Evolutionary conservation across 2,113 vertebrate species (phyloP).

Genomic region (Columbina picui): DNA sequence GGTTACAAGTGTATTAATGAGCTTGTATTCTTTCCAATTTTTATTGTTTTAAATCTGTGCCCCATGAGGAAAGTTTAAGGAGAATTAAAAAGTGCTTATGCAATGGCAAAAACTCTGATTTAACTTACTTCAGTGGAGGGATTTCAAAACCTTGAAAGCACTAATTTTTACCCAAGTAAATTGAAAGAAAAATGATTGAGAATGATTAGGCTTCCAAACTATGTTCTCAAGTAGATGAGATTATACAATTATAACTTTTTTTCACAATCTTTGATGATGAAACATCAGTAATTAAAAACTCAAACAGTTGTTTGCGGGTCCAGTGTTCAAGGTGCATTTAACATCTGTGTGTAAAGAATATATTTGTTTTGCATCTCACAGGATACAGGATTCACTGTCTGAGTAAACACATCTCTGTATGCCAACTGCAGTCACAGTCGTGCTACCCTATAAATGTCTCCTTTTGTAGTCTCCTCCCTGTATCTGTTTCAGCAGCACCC

Average conservation of each 20-base stretch:
- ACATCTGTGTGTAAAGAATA: not conserved
- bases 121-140: not conserved
- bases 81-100: not conserved
- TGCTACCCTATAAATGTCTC: slow-evolving; percentile 1
- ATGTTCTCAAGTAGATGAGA: not conserved
- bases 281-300: slow-evolving; percentile 1
- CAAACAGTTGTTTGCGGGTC: not conserved
- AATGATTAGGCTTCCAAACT: not conserved
- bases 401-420: slow-evolving; percentile 21
- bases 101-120: not conserved
- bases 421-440: not conserved
- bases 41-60: not conserved
- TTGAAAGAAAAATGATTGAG: slow-evolving; percentile 4
- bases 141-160: not conserved
- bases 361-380: slow-evolving; percentile 7
- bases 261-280: not conserved
- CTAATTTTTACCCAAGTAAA: not conserved
- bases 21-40: slow-evolving; percentile 18
- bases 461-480: not conserved
- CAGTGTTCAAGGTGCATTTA: not conserved
- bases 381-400: not conserved
- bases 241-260: not conserved
- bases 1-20: slow-evolving; percentile 22
- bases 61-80: not conserved
- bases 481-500: slow-evolving; percentile 25